Conservation (phyloP, 2,113 vertebrate species). For the Euleptes europaea region DNA sequence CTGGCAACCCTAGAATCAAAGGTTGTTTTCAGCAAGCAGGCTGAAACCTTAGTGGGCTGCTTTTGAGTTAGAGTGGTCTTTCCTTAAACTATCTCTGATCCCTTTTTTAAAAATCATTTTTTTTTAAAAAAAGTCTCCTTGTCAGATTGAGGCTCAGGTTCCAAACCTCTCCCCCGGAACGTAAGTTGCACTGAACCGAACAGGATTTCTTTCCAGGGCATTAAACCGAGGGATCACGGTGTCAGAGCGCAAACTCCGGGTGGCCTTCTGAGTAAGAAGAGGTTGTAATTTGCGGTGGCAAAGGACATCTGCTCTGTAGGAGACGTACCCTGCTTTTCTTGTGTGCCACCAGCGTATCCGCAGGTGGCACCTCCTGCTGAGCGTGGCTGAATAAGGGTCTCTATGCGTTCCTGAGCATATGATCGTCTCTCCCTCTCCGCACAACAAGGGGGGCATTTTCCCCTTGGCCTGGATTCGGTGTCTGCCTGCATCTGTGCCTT, state of each 20-base stretch:
- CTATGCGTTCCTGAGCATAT: slow-evolving; percentile 53
- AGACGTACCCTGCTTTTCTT: slow-evolving; percentile 61
- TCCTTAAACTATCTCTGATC: not conserved
- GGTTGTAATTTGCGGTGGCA: slow-evolving; percentile 47
- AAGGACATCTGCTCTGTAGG: slow-evolving; percentile 61
- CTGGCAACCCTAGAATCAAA: no score
- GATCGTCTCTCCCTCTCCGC: slow-evolving; percentile 55
- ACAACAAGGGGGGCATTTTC: slow-evolving; percentile 61
- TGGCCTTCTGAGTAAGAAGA: slow-evolving; percentile 49
- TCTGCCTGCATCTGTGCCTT: slow-evolving; percentile 48
- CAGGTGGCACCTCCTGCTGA: slow-evolving; percentile 59
- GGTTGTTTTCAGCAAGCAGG: not conserved
- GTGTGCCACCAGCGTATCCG: slow-evolving; percentile 56
- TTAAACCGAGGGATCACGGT: not conserved
- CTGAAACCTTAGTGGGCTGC: not conserved
- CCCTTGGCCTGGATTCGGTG: slow-evolving; percentile 53
- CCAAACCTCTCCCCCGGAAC: not conserved
- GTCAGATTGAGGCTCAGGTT: slow-evolving; percentile 36
- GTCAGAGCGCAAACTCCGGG: slow-evolving; percentile 51
- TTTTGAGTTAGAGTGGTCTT: not conserved
- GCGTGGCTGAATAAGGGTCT: slow-evolving; percentile 54
- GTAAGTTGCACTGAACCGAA: not conserved
- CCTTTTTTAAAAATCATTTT: no score
- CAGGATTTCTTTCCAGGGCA: not conserved
- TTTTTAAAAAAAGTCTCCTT: slow-evolving; percentile 24